phyloP scores from a whole-genome alignment of 2,888 invertebrate genomes.

The Synergus umbraculus region DNA sequence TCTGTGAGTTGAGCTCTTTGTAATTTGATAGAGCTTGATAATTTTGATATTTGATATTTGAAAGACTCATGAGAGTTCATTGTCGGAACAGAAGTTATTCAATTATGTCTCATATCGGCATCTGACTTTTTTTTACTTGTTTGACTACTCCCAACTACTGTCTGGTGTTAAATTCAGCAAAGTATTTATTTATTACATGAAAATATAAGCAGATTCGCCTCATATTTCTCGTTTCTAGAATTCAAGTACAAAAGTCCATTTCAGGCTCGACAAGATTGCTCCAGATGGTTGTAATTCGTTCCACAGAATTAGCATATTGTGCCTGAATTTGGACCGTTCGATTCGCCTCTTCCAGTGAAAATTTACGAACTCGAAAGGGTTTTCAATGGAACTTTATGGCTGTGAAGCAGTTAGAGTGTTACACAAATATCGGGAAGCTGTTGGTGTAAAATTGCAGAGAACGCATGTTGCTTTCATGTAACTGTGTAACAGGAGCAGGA shows the following conservation, averaged over 20 bases:
- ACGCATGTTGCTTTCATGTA: slow-evolving; percentile 54
- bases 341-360: not conserved
- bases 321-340: not conserved
- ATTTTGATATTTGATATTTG: not conserved
- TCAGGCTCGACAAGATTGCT: not conserved
- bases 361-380: not conserved
- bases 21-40: not conserved
- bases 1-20: not conserved
- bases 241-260: not conserved
- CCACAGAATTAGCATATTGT: not conserved
- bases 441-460: slow-evolving; percentile 45
- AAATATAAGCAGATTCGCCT: too few species aligned
- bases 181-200: too few species aligned
- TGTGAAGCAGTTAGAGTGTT: slow-evolving; percentile 21
- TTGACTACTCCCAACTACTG: not conserved
- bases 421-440: slow-evolving; percentile 46
- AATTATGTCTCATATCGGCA: not conserved
- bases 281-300: slow-evolving; percentile 4
- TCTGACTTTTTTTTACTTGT: not conserved
- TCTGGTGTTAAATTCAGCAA: not conserved
- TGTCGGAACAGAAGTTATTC: slow-evolving; percentile 7
- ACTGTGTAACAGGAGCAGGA: slow-evolving; percentile 44
- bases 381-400: not conserved
- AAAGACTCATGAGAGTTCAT: not conserved
- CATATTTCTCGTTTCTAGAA: too few species aligned